Evolutionary conservation across 1,140 invertebrate species (phyloP).

Genomic region (Matsumurasca onukii): DNA sequence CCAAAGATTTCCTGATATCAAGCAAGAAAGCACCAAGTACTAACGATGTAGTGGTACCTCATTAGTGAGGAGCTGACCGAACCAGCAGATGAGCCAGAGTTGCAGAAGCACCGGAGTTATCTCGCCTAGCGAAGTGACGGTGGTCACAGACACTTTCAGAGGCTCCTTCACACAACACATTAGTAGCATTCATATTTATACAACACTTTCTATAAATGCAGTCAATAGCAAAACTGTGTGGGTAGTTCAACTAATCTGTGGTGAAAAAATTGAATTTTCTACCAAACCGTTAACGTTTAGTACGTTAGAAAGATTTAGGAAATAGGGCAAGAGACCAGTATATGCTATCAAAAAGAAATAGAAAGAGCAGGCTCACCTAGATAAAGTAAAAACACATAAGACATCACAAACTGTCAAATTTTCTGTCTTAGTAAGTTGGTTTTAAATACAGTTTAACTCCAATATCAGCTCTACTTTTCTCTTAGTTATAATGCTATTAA

Average conservation of each 20-base stretch:
- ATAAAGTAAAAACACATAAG: background rate
- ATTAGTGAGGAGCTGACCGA: constrained; percentile 4
- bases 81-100: constrained; percentile 1
- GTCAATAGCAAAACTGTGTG: background rate
- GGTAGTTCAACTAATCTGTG: background rate
- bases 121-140: background rate
- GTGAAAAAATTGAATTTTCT: background rate
- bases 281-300: background rate
- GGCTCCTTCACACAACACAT: constrained; percentile 12
- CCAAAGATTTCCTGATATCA: no score
- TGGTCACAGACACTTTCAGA: background rate
- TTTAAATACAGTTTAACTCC: background rate
- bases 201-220: background rate
- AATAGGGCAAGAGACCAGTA: no score
- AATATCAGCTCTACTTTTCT: background rate
- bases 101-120: background rate
- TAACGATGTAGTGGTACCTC: no score
- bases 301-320: background rate
- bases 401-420: background rate
- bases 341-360: background rate
- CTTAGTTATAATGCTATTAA: background rate
- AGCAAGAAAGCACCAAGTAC: no score
- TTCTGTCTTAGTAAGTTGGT: background rate
- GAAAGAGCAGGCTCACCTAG: background rate
- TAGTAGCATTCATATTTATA: no score